Evolutionary conservation across 1,140 invertebrate species (phyloP).

Genomic region (Drosophila willistoni): DNA sequence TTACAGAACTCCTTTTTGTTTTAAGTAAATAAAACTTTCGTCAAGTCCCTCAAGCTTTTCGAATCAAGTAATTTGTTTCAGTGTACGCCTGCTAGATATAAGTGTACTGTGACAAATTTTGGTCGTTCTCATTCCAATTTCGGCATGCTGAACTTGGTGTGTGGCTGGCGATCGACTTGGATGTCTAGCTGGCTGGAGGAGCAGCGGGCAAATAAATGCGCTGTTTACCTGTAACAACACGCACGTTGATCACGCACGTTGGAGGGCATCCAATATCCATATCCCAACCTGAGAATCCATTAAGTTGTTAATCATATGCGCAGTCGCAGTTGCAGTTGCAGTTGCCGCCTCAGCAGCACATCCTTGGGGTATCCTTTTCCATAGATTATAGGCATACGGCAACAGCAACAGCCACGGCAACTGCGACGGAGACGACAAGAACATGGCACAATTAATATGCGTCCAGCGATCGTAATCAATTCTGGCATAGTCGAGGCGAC

Average conservation of each 20-base stretch:
- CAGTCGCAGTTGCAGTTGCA: constrained; percentile 39
- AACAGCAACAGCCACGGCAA: not conserved
- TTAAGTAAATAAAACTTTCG: too few relatives aligned
- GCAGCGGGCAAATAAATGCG: constrained; percentile 74
- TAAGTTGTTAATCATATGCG: constrained; percentile 81
- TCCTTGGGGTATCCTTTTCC: constrained; percentile 72
- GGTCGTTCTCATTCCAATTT: constrained; percentile 46
- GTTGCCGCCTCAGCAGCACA: constrained; percentile 30
- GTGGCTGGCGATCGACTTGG: constrained; percentile 58
- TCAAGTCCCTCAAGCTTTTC: too few relatives aligned
- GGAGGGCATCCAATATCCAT: constrained; percentile 40
- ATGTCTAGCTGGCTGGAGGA: constrained; percentile 25
- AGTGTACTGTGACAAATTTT: constrained; percentile 66
- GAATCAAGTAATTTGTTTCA: not conserved
- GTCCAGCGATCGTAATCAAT: constrained; percentile 81
- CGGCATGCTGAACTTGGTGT: constrained; percentile 47
- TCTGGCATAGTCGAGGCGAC: constrained; percentile 64
- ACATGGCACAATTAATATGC: constrained; percentile 78
- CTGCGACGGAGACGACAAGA: not conserved
- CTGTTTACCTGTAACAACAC: constrained; percentile 77
- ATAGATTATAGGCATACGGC: constrained; percentile 23
- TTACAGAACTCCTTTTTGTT: too few relatives aligned
- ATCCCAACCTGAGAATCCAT: constrained; percentile 51
- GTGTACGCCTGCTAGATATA: not conserved
- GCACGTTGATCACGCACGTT: constrained; percentile 43